A percentile compares a stretch with the other conserved stretches of the same genome.
Evolutionary conservation across 2,888 invertebrate genomes (phyloP).

Genomic region (Julus scandinavius): DNA sequence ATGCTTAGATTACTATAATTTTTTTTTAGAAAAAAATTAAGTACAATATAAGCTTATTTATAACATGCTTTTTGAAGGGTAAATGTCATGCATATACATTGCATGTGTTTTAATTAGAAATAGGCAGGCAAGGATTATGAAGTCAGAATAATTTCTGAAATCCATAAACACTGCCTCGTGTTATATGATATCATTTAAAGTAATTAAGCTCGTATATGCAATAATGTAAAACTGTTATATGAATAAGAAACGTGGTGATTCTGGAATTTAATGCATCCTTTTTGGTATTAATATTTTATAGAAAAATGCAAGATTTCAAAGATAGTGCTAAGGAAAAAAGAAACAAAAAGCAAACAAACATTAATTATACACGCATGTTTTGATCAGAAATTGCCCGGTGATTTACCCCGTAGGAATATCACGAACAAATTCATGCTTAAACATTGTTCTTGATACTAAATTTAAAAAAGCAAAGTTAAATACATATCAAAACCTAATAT

Average conservation of each 20-base stretch:
- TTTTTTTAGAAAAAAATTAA: neutral
- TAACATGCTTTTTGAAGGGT: neutral
- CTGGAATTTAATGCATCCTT: no score
- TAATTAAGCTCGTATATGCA: neutral
- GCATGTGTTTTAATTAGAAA: neutral
- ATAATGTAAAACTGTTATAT: neutral
- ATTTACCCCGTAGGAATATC: no score
- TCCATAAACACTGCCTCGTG: neutral
- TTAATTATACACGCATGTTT: neutral
- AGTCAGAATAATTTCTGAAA: neutral
- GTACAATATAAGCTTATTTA: neutral
- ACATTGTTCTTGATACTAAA: neutral
- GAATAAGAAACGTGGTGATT: no score
- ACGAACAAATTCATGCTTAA: neutral
- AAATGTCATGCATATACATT: neutral
- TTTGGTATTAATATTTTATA: neutral
- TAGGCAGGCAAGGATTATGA: neutral
- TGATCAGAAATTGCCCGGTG: neutral
- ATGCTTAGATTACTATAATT: neutral
- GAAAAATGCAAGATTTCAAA: neutral
- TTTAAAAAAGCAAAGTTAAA: neutral
- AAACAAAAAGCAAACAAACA: neutral
- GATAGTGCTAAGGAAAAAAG: no score
- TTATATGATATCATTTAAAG: neutral
- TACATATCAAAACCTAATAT: neutral